Evolutionary conservation across 2,113 vertebrate species (phyloP), one percentile per base, ranked within the genome.

Genomic region (Brachirus orientalis): DNA sequence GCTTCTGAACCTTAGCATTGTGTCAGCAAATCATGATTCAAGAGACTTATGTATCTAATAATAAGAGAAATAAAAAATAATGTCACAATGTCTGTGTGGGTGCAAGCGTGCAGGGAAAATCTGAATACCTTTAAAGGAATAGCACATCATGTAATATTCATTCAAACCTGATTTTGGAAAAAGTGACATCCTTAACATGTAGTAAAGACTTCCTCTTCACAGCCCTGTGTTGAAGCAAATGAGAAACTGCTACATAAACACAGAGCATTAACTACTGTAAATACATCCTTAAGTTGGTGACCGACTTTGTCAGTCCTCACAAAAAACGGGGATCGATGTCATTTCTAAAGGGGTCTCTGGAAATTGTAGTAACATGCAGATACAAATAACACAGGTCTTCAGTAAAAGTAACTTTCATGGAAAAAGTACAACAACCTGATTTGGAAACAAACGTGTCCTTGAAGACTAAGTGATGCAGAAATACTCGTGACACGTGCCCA

Each of bases 401-500:
- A 17, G 28, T 20, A 57, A 38, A 6, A 73, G 8, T 11, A 44
- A 64, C 48, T 55, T 63, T 57, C 48, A 17, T 41, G 13, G n/a
- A 70, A 50, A 22, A 40, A 44, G 48, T 57, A 36, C 68, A 57
- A 8, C 40, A 20, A 33, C 50, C 18, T 60, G 33, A 0, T 8
- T 20, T 41, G 58, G 41, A 56, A 70, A 65, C 28, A 74, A 80
- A 72, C 18, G 63, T 14, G 77, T 74, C 84, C 86, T 85, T 85
- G 74, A 83, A 65, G 61, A 62, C 2, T 57, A 81, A 86, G 33
- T 73, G 80, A 83, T 20, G 58, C 41, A 69, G 47, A 69, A 77
- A n/a, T 17, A 17, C 77, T 38, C 80, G 64, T 82, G 86, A 81
- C 80, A 90, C 45, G 73, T 76, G 83, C 76, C 67, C 72, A 52